Conservation (phyloP, 2,113 vertebrate species). For the Haliaeetus leucogaster region DNA sequence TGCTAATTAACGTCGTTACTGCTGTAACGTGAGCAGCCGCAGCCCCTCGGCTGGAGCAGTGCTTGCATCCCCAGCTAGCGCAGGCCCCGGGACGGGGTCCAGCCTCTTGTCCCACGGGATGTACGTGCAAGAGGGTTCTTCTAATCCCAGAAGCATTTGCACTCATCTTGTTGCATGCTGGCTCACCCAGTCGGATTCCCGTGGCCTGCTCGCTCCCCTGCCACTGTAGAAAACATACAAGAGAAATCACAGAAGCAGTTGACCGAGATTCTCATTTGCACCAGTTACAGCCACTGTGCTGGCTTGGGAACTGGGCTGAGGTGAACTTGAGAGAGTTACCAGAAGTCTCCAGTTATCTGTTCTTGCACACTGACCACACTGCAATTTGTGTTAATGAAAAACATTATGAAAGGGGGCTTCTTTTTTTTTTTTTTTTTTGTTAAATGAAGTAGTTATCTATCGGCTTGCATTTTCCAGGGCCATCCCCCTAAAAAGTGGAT, state of each 20-base stretch:
- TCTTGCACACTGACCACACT: neutral
- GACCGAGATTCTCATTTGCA: accelerated
- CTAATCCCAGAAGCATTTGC: no score
- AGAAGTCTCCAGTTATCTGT: no score
- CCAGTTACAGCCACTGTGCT: accelerated
- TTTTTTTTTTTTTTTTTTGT: neutral
- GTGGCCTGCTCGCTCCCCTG: accelerated
- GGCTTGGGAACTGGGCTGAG: neutral
- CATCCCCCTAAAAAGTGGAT: accelerated
- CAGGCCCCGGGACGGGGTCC: neutral
- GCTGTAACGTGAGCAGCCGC: neutral
- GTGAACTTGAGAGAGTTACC: neutral
- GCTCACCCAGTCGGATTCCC: accelerated
- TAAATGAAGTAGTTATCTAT: neutral
- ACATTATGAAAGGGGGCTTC: neutral
- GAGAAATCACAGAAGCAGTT: neutral
- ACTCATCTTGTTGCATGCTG: accelerated
- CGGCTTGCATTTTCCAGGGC: neutral
- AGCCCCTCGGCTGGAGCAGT: neutral
- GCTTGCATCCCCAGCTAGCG: neutral
- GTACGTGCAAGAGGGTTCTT: no score
- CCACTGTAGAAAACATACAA: accelerated
- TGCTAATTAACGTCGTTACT: no score
- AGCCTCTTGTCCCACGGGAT: accelerated
- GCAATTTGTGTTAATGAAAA: neutral